Base-by-base conservation (phyloP, 2,888 invertebrate genomes). In the Silvanus unidentatus region DNA sequence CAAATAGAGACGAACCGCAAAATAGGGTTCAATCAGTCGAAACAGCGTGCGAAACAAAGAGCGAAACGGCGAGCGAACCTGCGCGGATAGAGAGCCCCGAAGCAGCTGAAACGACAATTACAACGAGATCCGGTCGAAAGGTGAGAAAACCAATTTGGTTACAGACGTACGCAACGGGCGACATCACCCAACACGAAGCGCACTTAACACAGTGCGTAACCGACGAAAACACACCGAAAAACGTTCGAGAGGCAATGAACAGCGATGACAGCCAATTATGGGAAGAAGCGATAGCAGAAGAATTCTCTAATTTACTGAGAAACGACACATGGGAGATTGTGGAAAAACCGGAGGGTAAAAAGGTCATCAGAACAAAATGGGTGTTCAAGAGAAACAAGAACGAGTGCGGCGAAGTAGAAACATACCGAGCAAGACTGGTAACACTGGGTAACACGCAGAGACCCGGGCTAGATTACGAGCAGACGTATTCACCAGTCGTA, bases 181-280 rank as follows among this genome's bases (percentile, higher is more conserved):
- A n/a, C n/a, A n/a, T n/a, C n/a, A n/a, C n/a, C n/a, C n/a, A n/a
- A n/a, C n/a, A n/a, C n/a, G n/a, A n/a, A n/a, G n/a, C n/a, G n/a
- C n/a, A n/a, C n/a, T n/a, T n/a, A n/a, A n/a, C n/a, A n/a, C n/a
- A n/a, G n/a, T n/a, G n/a, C n/a, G n/a, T n/a, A n/a, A n/a, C n/a
- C n/a, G 14, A 5, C 13, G 42, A 38, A 45, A 39, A 6, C 5
- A 10, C 6, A 37, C 38, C 38, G 2, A 37, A 16, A 39, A 27
- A 22, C 3, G 22, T 12, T n/a, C 22, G 35, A 38, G 28, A 28
- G 28, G 32, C 32, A 39, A 38, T 42, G 29, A 35, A 22, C 6
- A 10, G 13, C n/a, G 16, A 1, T 16, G 10, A 37, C n/a, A 9
- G 16, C 10, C 16, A 37, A 16, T 11, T 13, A n/a, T 37, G 2